A percentile compares a stretch with the other conserved stretches of the same genome.
phyloP scores from a whole-genome alignment of 2,113 vertebrate genomes.

The Clarias batrachus region DNA sequence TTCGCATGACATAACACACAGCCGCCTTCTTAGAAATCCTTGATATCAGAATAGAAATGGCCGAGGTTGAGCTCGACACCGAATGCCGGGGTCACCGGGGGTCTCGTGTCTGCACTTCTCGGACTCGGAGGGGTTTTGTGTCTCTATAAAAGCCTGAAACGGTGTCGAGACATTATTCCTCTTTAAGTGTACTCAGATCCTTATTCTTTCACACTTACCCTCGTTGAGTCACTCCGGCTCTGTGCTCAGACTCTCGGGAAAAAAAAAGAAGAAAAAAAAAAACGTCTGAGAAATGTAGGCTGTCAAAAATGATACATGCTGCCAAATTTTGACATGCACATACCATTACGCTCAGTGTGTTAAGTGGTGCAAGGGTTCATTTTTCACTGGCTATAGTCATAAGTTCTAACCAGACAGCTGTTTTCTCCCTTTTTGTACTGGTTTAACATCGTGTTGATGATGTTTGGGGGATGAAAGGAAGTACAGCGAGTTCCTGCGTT shows the following conservation, averaged over 20 bases:
- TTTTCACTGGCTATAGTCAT: slow-evolving; percentile 4
- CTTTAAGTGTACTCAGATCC: slow-evolving; percentile 14
- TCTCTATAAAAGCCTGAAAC: not conserved
- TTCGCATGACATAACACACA: not conserved
- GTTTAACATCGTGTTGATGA: slow-evolving; percentile 19
- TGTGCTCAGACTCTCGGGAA: not conserved
- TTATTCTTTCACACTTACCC: slow-evolving; percentile 28
- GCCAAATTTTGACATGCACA: slow-evolving; percentile 34
- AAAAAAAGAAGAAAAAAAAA: not conserved
- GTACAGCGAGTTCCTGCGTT: not conserved
- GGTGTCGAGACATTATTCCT: slow-evolving; percentile 19
- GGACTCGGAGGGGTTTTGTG: not conserved
- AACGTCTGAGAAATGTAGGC: slow-evolving; percentile 19
- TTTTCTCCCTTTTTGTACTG: slow-evolving; percentile 3
- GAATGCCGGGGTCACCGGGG: not conserved
- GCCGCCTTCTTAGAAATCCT: slow-evolving; percentile 16
- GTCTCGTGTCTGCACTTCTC: not conserved
- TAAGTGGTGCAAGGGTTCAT: slow-evolving; percentile 28
- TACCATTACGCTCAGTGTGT: slow-evolving; percentile 33
- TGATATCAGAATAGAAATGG: not conserved
- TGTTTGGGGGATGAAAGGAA: not conserved
- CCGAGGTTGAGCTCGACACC: not conserved
- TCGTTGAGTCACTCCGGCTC: slow-evolving; percentile 2
- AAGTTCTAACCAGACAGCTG: slow-evolving; percentile 28
- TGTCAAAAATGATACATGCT: slow-evolving; percentile 46